These are phyloP conservation scores for Virgularia gustaviana DNA, from an alignment of 92 coral and sea anemone species.

Conservation along the genomic window DNA sequence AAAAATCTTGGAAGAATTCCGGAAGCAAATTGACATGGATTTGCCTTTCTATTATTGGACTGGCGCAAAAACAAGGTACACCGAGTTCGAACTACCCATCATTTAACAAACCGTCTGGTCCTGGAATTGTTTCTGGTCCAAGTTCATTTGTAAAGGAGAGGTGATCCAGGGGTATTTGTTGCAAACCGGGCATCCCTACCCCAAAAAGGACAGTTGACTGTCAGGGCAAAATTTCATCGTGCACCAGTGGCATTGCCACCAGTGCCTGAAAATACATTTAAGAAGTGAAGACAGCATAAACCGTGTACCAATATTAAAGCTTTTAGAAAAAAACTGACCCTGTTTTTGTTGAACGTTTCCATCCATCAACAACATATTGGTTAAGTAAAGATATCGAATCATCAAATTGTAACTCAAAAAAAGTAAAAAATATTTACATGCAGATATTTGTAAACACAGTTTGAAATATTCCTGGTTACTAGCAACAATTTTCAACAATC, in stretches of 20 bases:
- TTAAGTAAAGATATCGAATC: no score
- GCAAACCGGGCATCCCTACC: constrained; percentile 40
- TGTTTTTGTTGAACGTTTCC: no score
- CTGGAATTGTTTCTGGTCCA: constrained; percentile 28
- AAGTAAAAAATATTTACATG: no score
- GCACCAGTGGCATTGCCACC: constrained; percentile 40
- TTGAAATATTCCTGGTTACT: background rate
- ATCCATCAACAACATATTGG: no score
- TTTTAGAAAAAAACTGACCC: no score
- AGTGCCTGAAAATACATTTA: background rate
- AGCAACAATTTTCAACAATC: background rate
- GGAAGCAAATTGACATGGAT: constrained; percentile 52
- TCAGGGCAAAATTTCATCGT: constrained; percentile 22
- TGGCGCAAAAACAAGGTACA: constrained; percentile 53
- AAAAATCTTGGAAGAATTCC: constrained; percentile 62
- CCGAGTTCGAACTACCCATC: constrained; percentile 59
- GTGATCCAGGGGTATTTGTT: constrained; percentile 41
- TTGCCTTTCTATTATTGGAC: constrained; percentile 62
- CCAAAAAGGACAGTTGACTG: constrained; percentile 25
- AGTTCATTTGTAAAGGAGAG: constrained; percentile 23
- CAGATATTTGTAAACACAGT: background rate
- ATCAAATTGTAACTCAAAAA: no score
- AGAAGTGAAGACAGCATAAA: background rate
- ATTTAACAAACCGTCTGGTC: constrained; percentile 59
- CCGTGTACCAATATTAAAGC: no score